A percentile compares a stretch with the other conserved stretches of the same genome.
phyloP scores from a whole-genome alignment of 2,113 vertebrate genomes.

The Pseudorhombus dupliciocellatus region DNA sequence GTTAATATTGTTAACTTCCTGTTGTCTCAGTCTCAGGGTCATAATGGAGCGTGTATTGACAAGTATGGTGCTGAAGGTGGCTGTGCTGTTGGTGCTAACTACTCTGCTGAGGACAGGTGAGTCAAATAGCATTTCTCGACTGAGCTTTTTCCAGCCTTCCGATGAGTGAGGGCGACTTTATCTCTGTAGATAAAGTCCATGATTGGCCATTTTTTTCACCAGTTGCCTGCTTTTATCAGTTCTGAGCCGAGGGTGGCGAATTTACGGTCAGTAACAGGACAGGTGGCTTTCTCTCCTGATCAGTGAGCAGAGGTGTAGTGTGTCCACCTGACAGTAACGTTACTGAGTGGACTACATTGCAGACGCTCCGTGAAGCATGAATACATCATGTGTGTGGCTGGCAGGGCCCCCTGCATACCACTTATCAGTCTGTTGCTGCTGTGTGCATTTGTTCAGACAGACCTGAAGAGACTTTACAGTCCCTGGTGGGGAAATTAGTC shows the following conservation, averaged over 20 bases:
- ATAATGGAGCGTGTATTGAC: slow-evolving; percentile 53
- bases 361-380: slow-evolving; percentile 26
- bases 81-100: slow-evolving; percentile 50
- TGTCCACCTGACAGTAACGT: slow-evolving; percentile 17
- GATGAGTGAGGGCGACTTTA: neutral
- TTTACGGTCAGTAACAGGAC: neutral
- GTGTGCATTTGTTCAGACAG: slow-evolving; percentile 7
- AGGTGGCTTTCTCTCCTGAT: neutral
- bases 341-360: slow-evolving; percentile 17
- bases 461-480: slow-evolving; percentile 24
- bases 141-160: neutral
- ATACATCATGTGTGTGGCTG: slow-evolving; percentile 8
- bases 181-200: neutral
- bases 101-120: slow-evolving; percentile 60
- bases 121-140: neutral
- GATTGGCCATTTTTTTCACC: neutral
- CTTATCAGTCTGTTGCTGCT: slow-evolving; percentile 22
- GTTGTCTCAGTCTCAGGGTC: slow-evolving; percentile 32
- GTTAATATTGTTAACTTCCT: neutral
- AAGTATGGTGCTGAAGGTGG: slow-evolving; percentile 29
- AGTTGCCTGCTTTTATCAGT: neutral
- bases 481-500: slow-evolving; percentile 29
- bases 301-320: slow-evolving; percentile 10
- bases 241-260: neutral
- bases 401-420: slow-evolving; percentile 16